Evolutionary conservation across 2,797 vertebrate species (phyloP).

Genomic region (Brachyrhaphis roseni): DNA sequence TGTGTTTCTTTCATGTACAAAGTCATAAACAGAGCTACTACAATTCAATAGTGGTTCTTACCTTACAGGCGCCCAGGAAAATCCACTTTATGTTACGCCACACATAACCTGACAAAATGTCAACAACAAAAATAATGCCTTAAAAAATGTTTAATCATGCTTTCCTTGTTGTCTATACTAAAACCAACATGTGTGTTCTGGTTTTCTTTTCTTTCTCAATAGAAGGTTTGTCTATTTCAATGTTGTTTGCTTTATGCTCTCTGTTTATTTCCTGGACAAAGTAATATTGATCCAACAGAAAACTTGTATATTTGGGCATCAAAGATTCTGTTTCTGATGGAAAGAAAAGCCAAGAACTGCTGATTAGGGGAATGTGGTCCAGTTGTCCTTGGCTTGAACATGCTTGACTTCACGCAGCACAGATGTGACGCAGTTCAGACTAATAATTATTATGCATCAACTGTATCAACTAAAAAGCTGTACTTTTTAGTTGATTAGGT

Average conservation of each 20-base stretch:
- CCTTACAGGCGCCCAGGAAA: neutral
- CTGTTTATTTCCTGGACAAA: neutral
- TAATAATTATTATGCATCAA: neutral
- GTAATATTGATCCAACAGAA: neutral
- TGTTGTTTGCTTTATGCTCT: neutral
- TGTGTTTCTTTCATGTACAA: neutral
- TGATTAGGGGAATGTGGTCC: neutral
- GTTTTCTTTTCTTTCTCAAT: neutral
- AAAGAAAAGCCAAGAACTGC: neutral
- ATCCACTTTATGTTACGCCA: neutral
- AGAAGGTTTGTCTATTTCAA: neutral
- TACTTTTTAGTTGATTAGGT: neutral
- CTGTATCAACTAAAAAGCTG: neutral
- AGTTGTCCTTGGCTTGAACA: neutral
- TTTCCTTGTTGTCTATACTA: neutral
- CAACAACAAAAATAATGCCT: neutral
- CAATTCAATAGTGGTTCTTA: neutral
- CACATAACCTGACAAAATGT: neutral
- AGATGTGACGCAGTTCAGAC: neutral
- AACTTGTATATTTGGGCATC: neutral
- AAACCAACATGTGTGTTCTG: neutral
- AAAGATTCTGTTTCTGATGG: neutral
- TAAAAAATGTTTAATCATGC: neutral
- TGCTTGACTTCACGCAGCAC: neutral
- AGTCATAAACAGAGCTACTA: neutral